Evolutionary conservation across 2,888 invertebrate genomes (phyloP).

Genomic region (Fragum fragum): DNA sequence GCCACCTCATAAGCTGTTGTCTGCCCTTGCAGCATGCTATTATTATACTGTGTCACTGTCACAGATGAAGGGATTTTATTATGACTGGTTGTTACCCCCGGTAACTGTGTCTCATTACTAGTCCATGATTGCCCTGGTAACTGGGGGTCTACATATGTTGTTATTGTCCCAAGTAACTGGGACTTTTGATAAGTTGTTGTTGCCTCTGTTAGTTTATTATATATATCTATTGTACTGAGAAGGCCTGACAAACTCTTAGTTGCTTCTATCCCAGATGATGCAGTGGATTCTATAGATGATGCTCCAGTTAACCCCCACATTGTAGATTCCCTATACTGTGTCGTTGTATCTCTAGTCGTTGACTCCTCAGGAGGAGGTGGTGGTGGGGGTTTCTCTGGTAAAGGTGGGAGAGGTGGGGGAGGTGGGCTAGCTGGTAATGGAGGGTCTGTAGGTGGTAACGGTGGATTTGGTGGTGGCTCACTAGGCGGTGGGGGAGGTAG

Average conservation of each 20-base stretch:
- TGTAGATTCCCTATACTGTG: background rate
- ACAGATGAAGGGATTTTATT: background rate
- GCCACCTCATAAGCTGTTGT: background rate
- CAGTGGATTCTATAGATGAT: too few relatives aligned
- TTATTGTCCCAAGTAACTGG: background rate
- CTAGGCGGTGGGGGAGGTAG: conserved; percentile 69
- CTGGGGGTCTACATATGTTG: background rate
- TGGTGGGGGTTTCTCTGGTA: conserved; percentile 38
- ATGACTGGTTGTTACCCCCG: background rate
- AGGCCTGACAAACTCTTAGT: background rate
- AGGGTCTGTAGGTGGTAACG: conserved; percentile 67
- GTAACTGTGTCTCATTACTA: background rate
- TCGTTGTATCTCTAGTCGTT: background rate
- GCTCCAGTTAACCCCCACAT: background rate
- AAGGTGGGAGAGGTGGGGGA: conserved; percentile 55
- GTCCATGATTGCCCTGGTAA: background rate
- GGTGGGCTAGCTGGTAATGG: conserved; percentile 42
- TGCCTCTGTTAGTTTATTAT: background rate
- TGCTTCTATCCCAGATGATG: too few relatives aligned
- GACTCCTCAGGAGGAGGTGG: background rate
- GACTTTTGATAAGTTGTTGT: background rate
- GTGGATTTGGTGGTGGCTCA: conserved; percentile 64
- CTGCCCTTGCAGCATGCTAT: background rate
- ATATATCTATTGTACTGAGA: background rate
- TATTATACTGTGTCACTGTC: background rate